phyloP scores from a whole-genome alignment of 2,113 vertebrate species.

The Parus major region DNA sequence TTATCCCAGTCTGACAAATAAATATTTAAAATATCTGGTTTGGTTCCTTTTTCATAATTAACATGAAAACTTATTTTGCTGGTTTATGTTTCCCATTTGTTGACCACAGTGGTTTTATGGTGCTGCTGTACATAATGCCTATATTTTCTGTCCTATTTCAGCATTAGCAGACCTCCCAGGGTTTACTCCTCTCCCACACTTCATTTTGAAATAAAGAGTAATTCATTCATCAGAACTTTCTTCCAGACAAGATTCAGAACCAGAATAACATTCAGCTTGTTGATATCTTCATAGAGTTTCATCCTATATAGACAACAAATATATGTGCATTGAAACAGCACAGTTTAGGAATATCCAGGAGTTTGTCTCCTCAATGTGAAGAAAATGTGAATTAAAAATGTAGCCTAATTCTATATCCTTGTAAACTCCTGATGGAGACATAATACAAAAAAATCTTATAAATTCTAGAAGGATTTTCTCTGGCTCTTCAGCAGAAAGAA shows the following conservation, averaged over 20 bases:
- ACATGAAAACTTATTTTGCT: background rate
- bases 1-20: slow-evolving; percentile 90
- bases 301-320: background rate
- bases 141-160: background rate
- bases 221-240: background rate
- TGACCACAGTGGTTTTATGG: background rate
- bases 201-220: background rate
- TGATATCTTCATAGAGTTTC: background rate
- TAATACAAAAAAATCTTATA: background rate
- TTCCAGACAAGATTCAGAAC: background rate
- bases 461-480: background rate
- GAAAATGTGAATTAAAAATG: background rate
- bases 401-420: background rate
- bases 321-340: background rate
- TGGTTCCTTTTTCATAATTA: background rate
- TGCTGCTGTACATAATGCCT: background rate
- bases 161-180: background rate
- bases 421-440: background rate
- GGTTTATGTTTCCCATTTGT: background rate
- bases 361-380: background rate
- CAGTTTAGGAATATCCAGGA: background rate
- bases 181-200: background rate
- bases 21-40: slow-evolving; percentile 86
- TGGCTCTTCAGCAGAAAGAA: background rate
- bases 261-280: background rate